phyloP scores from a whole-genome alignment of 2,888 invertebrate genomes.

The Trichopria drosophilae region DNA sequence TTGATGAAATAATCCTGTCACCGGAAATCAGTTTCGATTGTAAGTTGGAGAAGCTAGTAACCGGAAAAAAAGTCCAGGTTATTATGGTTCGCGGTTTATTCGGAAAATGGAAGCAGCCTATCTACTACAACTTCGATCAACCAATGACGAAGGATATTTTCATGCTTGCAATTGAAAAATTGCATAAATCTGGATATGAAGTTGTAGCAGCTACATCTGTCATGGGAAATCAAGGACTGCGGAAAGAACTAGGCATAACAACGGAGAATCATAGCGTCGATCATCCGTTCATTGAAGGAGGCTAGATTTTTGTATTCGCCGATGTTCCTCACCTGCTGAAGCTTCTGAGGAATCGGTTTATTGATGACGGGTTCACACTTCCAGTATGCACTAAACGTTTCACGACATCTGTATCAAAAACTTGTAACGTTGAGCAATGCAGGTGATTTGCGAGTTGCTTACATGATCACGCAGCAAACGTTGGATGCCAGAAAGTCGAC shows the following conservation, averaged over 20 bases:
- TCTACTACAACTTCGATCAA: slow-evolving; percentile 42
- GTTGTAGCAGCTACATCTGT: slow-evolving; percentile 41
- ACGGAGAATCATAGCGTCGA: slow-evolving; percentile 34
- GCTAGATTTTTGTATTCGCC: slow-evolving; percentile 38
- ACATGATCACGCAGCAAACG: slow-evolving; percentile 31
- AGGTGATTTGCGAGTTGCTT: slow-evolving; percentile 24
- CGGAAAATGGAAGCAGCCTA: slow-evolving; percentile 39
- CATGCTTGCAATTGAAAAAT: slow-evolving; percentile 28
- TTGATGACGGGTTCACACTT: slow-evolving; percentile 39
- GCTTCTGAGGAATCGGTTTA: slow-evolving; percentile 39
- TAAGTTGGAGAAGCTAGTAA: slow-evolving; percentile 38
- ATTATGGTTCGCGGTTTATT: slow-evolving; percentile 38
- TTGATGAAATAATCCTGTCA: slow-evolving; percentile 38
- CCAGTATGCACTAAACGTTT: too few relatives aligned
- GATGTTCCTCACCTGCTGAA: slow-evolving; percentile 43
- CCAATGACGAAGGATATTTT: slow-evolving; percentile 41
- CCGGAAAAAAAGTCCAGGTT: slow-evolving; percentile 38
- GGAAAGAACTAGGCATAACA: slow-evolving; percentile 38
- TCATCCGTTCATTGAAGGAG: slow-evolving; percentile 37
- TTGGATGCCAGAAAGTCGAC: slow-evolving; percentile 34
- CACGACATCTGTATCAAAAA: too few relatives aligned
- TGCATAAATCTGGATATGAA: slow-evolving; percentile 36
- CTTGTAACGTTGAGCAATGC: too few relatives aligned
- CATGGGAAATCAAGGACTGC: slow-evolving; percentile 30
- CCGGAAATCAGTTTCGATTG: slow-evolving; percentile 34